Evolutionary conservation across 1,140 invertebrate species (phyloP).

Genomic region (Drosophila leontia): DNA sequence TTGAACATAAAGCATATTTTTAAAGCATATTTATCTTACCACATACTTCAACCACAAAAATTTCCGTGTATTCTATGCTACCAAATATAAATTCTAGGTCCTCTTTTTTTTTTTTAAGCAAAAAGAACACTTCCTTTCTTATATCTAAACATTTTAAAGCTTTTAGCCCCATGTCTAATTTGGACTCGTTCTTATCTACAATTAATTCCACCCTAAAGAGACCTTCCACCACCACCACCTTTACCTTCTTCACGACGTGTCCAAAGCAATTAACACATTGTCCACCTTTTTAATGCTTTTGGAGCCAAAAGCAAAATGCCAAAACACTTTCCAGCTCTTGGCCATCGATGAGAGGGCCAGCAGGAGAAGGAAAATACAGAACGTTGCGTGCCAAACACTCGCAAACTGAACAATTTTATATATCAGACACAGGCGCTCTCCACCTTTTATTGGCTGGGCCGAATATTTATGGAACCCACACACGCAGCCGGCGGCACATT

Average conservation of each 20-base stretch:
- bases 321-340: constrained; percentile 71
- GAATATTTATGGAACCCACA: constrained; percentile 64
- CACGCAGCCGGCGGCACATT: constrained; percentile 74
- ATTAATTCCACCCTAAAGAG: background rate
- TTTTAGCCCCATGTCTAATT: constrained; percentile 11
- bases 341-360: constrained; percentile 26
- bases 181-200: constrained; percentile 7
- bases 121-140: background rate
- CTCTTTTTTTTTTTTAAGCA: background rate
- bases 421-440: constrained; percentile 33
- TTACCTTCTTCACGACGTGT: constrained; percentile 53
- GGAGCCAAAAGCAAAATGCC: constrained; percentile 43
- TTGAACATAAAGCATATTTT: too few species aligned
- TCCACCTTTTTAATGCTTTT: constrained; percentile 68
- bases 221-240: background rate
- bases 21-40: too few species aligned
- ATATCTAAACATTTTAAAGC: background rate
- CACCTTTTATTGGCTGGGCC: constrained; percentile 57
- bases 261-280: constrained; percentile 80
- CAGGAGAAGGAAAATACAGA: constrained; percentile 1
- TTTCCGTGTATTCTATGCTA: background rate
- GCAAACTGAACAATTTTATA: constrained; percentile 72
- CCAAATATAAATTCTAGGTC: background rate
- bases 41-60: too few species aligned
- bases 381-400: constrained; percentile 71